Evolutionary conservation across 2,888 invertebrate species (phyloP), one percentile per base, ranked within the genome.

Genomic region (Raillietiella orientalis): DNA sequence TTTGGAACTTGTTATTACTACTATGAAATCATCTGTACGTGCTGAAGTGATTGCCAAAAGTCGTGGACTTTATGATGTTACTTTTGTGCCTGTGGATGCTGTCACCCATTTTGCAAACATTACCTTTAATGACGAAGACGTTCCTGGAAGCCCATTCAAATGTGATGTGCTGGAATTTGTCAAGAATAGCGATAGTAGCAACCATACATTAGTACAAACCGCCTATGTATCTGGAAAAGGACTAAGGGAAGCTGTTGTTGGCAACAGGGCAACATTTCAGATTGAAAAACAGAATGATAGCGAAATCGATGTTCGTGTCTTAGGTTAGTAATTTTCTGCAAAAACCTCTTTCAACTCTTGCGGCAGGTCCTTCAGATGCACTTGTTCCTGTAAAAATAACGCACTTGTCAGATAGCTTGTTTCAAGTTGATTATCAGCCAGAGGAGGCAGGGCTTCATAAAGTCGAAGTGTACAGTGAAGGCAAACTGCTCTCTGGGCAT

Each of bases 101-200:
- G 70, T 71, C 36, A 61, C 75, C 5, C 82, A 84, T 45, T 75
- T 67, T 37, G 77, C 84, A 9, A 79, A 77, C 31, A 79, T 84
- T 33, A 77, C 77, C 2, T 84, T 84, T 48, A 84, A 84, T 41
- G 82, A 82, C 38, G 74, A 75, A 39, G 59, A 72, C 15, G 77
- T 79, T 3, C 67, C 71, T 29, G 77, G 77, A 14, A 77, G 72
- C 45, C 82, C 82, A 6, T 79, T 79, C 50, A 66, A 71, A 35
- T 77, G 79, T 39, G 58, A 45, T 19, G 38, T 42, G 5, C 27
- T 41, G 26, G 32, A 39, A 33, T 29, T 38, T 34, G 24, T 37
- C n/a, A n/a, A n/a, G n/a, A n/a, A n/a, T n/a, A n/a, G n/a, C n/a
- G n/a, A n/a, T n/a, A n/a, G n/a, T n/a, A n/a, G n/a, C n/a, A n/a